Conservation (phyloP, 2,888 invertebrate species). For the Encarsia formosa region DNA sequence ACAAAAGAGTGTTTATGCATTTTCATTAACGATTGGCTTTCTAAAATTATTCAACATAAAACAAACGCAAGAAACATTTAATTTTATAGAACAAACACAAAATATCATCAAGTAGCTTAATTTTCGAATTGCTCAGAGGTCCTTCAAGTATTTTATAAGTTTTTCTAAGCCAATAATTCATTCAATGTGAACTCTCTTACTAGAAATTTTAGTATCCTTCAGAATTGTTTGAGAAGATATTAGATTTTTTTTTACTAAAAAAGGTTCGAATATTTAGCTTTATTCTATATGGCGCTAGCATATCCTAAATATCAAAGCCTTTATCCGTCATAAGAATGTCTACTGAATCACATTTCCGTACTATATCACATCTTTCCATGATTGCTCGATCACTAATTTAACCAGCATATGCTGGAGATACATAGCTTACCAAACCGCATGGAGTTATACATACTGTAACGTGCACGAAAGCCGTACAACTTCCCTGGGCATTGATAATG, state of each 20-base stretch:
- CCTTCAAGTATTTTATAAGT: slow-evolving; percentile 24
- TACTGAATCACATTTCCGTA: slow-evolving; percentile 23
- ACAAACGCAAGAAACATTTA: slow-evolving; percentile 17
- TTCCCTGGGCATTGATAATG: too few relatives aligned
- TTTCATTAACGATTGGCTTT: too few relatives aligned
- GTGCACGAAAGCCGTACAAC: too few relatives aligned
- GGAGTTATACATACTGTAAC: too few relatives aligned
- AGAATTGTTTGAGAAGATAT: slow-evolving; percentile 12
- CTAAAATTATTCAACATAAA: slow-evolving; percentile 26
- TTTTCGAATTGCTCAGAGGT: slow-evolving; percentile 8
- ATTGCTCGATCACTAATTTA: slow-evolving; percentile 32
- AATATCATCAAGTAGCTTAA: slow-evolving; percentile 17
- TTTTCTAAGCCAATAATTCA: slow-evolving; percentile 25
- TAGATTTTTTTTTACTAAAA: slow-evolving; percentile 14
- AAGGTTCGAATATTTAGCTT: slow-evolving; percentile 27
- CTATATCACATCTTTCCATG: slow-evolving; percentile 28
- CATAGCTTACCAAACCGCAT: slow-evolving; percentile 23
- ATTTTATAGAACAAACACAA: too few relatives aligned
- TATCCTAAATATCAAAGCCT: slow-evolving; percentile 32
- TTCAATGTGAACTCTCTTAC: slow-evolving; percentile 25
- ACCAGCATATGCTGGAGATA: slow-evolving; percentile 29
- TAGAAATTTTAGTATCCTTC: slow-evolving; percentile 19
- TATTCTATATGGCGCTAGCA: slow-evolving; percentile 27
- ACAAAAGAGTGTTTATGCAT: too few relatives aligned
- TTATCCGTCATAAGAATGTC: slow-evolving; percentile 32